Conservation (phyloP, 2,113 vertebrate species). For the Cygnus buccinator region DNA sequence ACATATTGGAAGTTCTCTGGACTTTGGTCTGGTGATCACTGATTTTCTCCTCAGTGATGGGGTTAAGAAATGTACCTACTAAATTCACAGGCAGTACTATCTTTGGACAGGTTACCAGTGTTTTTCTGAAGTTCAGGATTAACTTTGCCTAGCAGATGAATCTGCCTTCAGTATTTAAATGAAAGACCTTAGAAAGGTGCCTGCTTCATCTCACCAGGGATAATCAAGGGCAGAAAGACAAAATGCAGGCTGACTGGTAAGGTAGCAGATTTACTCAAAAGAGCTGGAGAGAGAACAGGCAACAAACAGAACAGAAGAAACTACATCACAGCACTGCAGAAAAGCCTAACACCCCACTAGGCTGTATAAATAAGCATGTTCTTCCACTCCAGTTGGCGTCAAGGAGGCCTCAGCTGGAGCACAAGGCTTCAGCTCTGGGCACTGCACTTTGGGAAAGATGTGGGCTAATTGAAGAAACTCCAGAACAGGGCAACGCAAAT, state of each 20-base stretch:
- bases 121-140: not conserved
- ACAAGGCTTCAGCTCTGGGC: constrained; percentile 58
- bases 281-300: not conserved
- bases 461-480: constrained; percentile 62
- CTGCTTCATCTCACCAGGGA: not conserved
- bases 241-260: not conserved
- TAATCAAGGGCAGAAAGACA: not conserved
- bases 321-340: not conserved
- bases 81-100: not conserved
- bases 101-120: not conserved
- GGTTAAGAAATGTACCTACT: not conserved
- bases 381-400: constrained; percentile 66
- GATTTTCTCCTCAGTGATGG: not conserved
- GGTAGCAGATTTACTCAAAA: not conserved
- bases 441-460: constrained; percentile 48
- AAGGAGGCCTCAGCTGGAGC: constrained; percentile 66
- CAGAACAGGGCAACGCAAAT: constrained; percentile 27
- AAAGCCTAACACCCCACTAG: not conserved
- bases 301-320: not conserved
- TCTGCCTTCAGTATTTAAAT: not conserved
- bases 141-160: not conserved
- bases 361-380: not conserved
- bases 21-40: not conserved
- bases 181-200: not conserved
- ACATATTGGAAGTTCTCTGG: not conserved